These are phyloP conservation scores for Falco rusticolus DNA, from an alignment of 2,797 vertebrate species.

Conservation along the genomic window DNA sequence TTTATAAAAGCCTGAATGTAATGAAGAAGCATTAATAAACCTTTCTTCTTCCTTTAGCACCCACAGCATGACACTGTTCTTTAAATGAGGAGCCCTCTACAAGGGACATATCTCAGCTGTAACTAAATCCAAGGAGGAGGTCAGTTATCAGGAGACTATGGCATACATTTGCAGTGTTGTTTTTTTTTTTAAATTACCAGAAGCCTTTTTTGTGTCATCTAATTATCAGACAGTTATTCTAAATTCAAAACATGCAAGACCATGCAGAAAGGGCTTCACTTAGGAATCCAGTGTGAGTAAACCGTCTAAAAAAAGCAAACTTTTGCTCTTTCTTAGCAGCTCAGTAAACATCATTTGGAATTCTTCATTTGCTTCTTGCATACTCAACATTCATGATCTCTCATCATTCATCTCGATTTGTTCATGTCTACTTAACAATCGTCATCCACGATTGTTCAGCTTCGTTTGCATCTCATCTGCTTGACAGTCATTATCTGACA, in stretches of 20 bases:
- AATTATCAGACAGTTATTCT: not conserved
- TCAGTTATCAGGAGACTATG: not conserved
- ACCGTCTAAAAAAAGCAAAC: not conserved
- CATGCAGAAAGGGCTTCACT: not conserved
- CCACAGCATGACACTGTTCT: not conserved
- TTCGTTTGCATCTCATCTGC: not conserved
- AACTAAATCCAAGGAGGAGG: not conserved
- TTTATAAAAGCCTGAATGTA: not conserved
- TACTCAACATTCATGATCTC: not conserved
- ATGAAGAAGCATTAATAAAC: not conserved
- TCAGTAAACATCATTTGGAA: not conserved
- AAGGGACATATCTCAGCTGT: not conserved
- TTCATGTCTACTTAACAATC: not conserved
- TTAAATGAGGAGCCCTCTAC: not conserved
- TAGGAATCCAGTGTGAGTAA: not conserved
- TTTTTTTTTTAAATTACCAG: not conserved
- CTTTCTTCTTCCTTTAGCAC: constrained; percentile 10
- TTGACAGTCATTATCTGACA: not conserved
- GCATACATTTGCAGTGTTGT: not conserved
- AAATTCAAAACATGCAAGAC: not conserved
- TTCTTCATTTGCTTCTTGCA: constrained; percentile 7
- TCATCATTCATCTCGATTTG: not conserved
- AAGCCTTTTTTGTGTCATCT: not conserved
- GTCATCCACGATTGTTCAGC: not conserved
- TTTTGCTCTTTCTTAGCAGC: not conserved